phyloP scores from a whole-genome alignment of 2,113 vertebrate species.

The Carassius auratus region DNA sequence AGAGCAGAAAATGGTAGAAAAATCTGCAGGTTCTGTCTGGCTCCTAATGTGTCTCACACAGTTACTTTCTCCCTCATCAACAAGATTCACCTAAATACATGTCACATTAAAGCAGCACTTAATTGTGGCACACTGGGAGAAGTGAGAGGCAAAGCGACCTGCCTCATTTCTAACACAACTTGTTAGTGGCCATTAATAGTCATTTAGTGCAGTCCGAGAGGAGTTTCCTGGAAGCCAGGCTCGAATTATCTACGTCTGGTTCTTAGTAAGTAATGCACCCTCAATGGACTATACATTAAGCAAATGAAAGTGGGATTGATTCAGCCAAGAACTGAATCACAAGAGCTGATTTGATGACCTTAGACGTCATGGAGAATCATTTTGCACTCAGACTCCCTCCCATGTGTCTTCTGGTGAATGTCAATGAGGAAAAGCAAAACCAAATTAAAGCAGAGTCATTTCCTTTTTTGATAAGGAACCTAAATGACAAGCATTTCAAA shows the following conservation, averaged over 20 bases:
- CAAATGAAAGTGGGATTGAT: conserved; percentile 68
- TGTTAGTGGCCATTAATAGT: conserved; percentile 59
- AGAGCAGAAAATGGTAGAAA: neutral
- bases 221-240: conserved; percentile 59
- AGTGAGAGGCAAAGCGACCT: conserved; percentile 2
- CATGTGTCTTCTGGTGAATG: conserved; percentile 50
- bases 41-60: neutral
- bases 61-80: neutral
- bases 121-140: conserved; percentile 4
- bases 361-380: conserved; percentile 61
- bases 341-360: conserved; percentile 65
- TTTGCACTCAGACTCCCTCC: conserved; percentile 52
- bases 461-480: neutral
- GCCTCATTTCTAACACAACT: conserved; percentile 46
- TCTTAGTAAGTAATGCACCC: conserved; percentile 60
- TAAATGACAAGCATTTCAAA: conserved; percentile 15
- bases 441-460: neutral
- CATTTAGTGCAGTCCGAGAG: conserved; percentile 59
- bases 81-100: conserved; percentile 13
- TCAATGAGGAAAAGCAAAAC: conserved; percentile 3
- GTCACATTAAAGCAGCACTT: conserved; percentile 25
- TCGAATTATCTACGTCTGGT: conserved; percentile 56
- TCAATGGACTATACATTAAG: conserved; percentile 66
- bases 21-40: neutral
- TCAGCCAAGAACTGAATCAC: conserved; percentile 53